Evolutionary conservation across 2,113 vertebrate species (phyloP).

Genomic region (Condylura cristata): DNA sequence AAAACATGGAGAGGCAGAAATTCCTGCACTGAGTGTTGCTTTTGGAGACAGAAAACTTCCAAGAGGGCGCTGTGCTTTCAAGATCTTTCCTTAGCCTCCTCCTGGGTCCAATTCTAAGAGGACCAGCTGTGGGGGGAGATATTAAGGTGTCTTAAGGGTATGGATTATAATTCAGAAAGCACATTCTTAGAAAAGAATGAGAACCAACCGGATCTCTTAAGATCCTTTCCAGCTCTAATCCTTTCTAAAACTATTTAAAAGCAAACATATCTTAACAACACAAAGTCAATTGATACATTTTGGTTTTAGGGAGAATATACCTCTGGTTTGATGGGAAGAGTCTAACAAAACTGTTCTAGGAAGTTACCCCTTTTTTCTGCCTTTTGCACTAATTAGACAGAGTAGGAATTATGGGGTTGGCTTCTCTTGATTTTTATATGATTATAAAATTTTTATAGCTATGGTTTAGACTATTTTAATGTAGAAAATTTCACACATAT

Average conservation of each 20-base stretch:
- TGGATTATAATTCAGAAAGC: background rate
- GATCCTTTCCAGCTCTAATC: background rate
- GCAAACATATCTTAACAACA: background rate
- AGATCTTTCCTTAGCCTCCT: background rate
- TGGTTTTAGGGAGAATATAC: background rate
- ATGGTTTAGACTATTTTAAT: background rate
- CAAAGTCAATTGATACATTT: background rate
- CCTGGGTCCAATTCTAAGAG: background rate
- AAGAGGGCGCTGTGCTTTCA: background rate
- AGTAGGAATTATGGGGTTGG: background rate
- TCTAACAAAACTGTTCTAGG: background rate
- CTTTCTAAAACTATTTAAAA: background rate
- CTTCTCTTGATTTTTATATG: background rate
- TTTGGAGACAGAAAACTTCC: background rate
- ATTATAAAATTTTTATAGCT: background rate
- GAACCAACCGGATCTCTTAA: background rate
- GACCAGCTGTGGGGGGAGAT: too few relatives aligned
- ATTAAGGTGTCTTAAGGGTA: too few relatives aligned
- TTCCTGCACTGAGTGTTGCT: background rate
- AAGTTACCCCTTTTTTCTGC: background rate
- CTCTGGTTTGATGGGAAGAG: background rate
- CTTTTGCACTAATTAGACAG: background rate
- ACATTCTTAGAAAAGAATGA: background rate
- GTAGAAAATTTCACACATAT: background rate
- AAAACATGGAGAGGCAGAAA: background rate